phyloP scores from a whole-genome alignment of 2,113 vertebrate species.

The Rhinichthys klamathensis region DNA sequence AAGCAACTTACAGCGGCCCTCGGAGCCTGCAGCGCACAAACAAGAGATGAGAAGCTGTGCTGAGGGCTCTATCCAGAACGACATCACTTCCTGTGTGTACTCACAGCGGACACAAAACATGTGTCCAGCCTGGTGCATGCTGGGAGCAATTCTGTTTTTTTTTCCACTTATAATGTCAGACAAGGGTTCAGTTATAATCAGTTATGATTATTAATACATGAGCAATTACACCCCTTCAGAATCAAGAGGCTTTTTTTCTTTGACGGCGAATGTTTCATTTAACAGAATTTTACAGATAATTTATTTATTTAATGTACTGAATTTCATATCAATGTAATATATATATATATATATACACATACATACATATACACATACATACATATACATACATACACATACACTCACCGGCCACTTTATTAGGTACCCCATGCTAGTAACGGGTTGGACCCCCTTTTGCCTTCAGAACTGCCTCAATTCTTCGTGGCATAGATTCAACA shows the following conservation, averaged over 20 bases:
- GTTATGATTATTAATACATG: background rate
- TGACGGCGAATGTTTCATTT: no score
- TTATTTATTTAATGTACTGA: background rate
- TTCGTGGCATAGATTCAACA: no score
- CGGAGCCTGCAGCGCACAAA: conserved; percentile 42
- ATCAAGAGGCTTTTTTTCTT: background rate
- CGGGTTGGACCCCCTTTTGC: no score
- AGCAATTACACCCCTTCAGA: background rate
- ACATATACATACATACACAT: no score
- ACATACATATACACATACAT: no score
- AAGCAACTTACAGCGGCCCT: conserved; percentile 57
- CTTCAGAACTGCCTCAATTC: no score
- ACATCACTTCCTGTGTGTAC: conserved; percentile 41
- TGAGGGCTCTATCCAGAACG: conserved; percentile 26
- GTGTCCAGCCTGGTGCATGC: background rate
- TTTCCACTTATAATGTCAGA: background rate
- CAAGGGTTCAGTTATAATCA: background rate
- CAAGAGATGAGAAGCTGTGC: conserved; percentile 53
- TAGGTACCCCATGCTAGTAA: no score
- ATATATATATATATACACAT: no score
- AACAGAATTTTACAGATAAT: no score
- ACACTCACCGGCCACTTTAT: no score
- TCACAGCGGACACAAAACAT: background rate
- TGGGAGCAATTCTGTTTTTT: background rate
- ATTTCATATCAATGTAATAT: background rate